A percentile compares a stretch with the other conserved stretches of the same genome.
Conservation (phyloP, 2,797 vertebrate genomes). For the Sparus aurata region DNA sequence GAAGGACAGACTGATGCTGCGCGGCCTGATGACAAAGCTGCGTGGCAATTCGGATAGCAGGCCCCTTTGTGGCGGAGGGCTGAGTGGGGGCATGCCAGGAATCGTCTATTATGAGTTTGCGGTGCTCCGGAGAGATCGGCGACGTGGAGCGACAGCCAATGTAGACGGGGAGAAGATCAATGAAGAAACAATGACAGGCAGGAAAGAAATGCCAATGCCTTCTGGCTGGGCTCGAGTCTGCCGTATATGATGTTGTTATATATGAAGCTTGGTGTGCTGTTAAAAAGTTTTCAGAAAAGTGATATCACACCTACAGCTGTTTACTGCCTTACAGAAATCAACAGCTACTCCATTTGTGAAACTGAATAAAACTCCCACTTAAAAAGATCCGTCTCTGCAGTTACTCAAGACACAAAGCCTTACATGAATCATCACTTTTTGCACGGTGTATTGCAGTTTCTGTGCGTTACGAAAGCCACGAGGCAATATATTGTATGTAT, state of each 20-base stretch:
- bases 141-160: conserved; percentile 26
- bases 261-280: background rate
- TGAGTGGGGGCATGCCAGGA: conserved; percentile 67
- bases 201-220: conserved; percentile 30
- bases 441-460: background rate
- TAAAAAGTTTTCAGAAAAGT: conserved; percentile 22
- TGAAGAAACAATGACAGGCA: conserved; percentile 60
- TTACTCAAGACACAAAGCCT: background rate
- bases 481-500: background rate
- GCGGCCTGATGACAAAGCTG: conserved; percentile 59
- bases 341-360: conserved; percentile 16
- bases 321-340: background rate
- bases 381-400: conserved; percentile 3
- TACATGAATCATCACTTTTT: background rate
- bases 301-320: conserved; percentile 4
- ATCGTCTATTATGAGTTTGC: conserved; percentile 72
- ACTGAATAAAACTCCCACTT: conserved; percentile 9
- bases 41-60: conserved; percentile 50
- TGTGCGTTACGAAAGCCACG: background rate
- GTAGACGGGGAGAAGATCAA: conserved; percentile 63
- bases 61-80: conserved; percentile 45
- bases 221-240: conserved; percentile 22
- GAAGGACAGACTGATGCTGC: conserved; percentile 54
- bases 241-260: background rate
- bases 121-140: conserved; percentile 55